These are phyloP conservation scores for Catalaphyllia jardinei DNA, from an alignment of 64 coral and sea anemone genomes.

Conservation along the genomic window DNA sequence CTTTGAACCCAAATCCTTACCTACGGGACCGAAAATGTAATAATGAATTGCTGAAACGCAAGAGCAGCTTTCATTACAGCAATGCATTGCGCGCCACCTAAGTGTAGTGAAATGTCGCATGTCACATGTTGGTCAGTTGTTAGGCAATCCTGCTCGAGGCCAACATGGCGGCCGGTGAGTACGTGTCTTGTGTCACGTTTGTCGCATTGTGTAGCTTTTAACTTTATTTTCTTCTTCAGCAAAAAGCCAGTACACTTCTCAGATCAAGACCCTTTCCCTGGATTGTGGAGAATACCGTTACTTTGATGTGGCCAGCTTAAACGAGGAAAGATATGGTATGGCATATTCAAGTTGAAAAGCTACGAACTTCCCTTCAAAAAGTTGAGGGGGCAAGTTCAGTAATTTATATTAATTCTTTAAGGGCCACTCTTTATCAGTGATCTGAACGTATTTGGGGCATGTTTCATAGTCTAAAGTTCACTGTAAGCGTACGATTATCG, in stretches of 20 bases:
- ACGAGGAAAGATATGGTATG: slow-evolving; percentile 77
- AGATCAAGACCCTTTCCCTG: slow-evolving; percentile 65
- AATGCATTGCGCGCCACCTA: slow-evolving; percentile 4
- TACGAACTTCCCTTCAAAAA: no score
- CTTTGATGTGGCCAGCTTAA: slow-evolving; percentile 81
- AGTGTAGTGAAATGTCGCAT: background rate
- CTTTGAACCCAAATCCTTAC: no score
- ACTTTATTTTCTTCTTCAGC: slow-evolving; percentile 44
- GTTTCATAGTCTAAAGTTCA: no score
- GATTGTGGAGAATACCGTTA: slow-evolving; percentile 80
- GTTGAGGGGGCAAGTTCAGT: no score
- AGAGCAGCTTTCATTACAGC: background rate
- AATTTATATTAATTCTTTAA: no score
- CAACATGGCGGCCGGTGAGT: slow-evolving; percentile 94
- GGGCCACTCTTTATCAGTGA: no score
- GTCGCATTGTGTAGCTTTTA: background rate
- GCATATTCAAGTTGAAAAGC: background rate
- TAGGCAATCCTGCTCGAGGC: background rate
- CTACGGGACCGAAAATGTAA: background rate
- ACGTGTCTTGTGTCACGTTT: slow-evolving; percentile 63
- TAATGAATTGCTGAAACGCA: background rate
- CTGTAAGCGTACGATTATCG: no score
- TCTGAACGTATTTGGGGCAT: no score
- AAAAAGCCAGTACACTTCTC: slow-evolving; percentile 61
- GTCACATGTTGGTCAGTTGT: slow-evolving; percentile 11